These are phyloP conservation scores for Lysandra bellargus DNA, from an alignment of 2,888 invertebrate genomes.

Conservation along the genomic window DNA sequence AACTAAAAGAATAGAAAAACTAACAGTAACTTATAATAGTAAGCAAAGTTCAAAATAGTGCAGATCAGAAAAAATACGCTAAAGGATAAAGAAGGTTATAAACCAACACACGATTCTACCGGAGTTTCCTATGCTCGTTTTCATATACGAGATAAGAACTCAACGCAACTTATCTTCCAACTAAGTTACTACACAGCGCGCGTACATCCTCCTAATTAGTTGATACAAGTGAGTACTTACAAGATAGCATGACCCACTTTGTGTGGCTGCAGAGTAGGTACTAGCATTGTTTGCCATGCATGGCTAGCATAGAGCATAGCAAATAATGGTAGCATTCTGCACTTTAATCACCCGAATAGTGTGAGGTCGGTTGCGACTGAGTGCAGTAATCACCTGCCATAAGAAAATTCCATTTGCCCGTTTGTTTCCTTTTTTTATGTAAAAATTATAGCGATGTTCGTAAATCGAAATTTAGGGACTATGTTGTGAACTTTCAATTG, in stretches of 20 bases:
- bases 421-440: too few species aligned
- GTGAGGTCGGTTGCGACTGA: too few species aligned
- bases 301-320: not conserved
- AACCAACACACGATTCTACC: not conserved
- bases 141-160: conserved; percentile 5
- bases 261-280: not conserved
- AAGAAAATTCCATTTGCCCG: too few species aligned
- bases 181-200: not conserved
- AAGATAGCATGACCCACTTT: conserved; percentile 15
- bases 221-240: not conserved
- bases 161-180: conserved; percentile 12
- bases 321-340: too few species aligned
- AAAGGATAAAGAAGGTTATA: not conserved
- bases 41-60: too few species aligned
- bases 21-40: too few species aligned
- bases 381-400: too few species aligned
- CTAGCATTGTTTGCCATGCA: not conserved
- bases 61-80: not conserved
- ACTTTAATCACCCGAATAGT: too few species aligned
- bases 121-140: not conserved
- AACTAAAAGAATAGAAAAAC: too few species aligned
- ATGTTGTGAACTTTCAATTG: too few species aligned
- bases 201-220: conserved; percentile 11
- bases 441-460: too few species aligned
- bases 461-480: too few species aligned